phyloP scores from a whole-genome alignment of 2,888 invertebrate species.

The Drosophila robusta region DNA sequence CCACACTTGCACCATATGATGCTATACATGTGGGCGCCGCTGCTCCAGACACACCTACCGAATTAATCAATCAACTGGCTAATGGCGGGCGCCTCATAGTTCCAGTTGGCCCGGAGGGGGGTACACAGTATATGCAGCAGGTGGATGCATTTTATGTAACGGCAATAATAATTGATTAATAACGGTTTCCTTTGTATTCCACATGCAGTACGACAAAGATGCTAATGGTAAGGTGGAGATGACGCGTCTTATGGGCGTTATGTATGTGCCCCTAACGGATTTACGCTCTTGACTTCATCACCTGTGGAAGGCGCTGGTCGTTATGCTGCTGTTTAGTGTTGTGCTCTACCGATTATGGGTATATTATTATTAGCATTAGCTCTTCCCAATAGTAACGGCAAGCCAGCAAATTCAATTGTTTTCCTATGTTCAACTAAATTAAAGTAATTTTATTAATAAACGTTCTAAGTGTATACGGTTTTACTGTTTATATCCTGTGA shows the following conservation, averaged over 20 bases:
- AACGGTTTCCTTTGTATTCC: not conserved
- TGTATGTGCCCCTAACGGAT: conserved; percentile 98
- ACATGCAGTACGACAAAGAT: conserved; percentile 92
- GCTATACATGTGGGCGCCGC: conserved; percentile 98
- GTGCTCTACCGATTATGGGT: conserved; percentile 65
- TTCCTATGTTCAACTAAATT: conserved; percentile 17
- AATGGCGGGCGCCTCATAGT: conserved; percentile 94
- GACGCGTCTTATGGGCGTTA: conserved; percentile 95
- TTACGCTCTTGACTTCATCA: conserved; percentile 85
- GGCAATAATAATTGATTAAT: not conserved
- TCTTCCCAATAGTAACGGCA: conserved; percentile 3
- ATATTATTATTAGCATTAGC: conserved; percentile 37
- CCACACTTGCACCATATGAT: conserved; percentile 92
- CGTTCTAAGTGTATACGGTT: conserved; percentile 1
- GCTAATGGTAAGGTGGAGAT: conserved; percentile 91
- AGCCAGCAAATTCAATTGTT: conserved; percentile 17
- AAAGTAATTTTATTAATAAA: conserved; percentile 15
- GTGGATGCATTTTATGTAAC: conserved; percentile 72
- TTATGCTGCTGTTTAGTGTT: conserved; percentile 64
- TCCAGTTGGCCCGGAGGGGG: conserved; percentile 94
- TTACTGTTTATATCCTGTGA: no score
- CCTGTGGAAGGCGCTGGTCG: conserved; percentile 57
- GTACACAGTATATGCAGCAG: conserved; percentile 94
- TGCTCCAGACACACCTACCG: conserved; percentile 90
- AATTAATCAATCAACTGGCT: conserved; percentile 86